phyloP scores from a whole-genome alignment of 2,113 vertebrate genomes.

The Poecile atricapillus region DNA sequence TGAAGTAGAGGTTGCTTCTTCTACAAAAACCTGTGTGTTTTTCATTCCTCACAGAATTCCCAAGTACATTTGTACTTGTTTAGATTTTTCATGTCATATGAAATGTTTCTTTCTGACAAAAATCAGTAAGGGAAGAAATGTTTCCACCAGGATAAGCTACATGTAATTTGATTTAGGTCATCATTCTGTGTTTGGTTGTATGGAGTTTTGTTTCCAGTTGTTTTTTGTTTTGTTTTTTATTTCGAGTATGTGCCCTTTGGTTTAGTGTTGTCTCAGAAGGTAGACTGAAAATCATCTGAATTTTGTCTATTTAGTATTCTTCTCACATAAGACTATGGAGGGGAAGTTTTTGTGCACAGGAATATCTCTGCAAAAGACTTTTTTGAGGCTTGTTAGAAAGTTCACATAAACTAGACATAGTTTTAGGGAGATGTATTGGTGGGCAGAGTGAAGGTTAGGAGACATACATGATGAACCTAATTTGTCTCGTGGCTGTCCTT shows the following conservation, averaged over 20 bases:
- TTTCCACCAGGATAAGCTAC: not conserved
- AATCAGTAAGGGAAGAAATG: not conserved
- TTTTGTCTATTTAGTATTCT: not conserved
- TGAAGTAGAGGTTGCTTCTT: not conserved
- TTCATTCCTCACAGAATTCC: not conserved
- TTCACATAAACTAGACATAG: not conserved
- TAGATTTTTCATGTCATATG: not conserved
- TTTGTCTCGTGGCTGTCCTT: slow-evolving; percentile 4
- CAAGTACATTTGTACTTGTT: not conserved
- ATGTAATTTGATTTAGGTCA: not conserved
- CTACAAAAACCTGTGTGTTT: not conserved
- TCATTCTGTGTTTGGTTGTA: not conserved
- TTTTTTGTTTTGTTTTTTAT: not conserved
- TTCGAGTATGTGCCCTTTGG: not conserved
- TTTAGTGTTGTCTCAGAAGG: not conserved
- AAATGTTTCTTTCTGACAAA: not conserved
- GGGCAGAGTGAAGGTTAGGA: not conserved
- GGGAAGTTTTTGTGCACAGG: not conserved
- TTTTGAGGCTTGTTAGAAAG: not conserved
- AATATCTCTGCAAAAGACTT: not conserved
- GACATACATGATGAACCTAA: not conserved
- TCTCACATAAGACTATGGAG: not conserved
- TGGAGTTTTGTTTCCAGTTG: not conserved
- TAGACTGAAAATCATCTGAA: not conserved
- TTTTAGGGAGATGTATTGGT: not conserved